A percentile compares a stretch with the other conserved stretches of the same genome.
phyloP scores from a whole-genome alignment of 2,797 vertebrate species.

The Dryobates pubescens region DNA sequence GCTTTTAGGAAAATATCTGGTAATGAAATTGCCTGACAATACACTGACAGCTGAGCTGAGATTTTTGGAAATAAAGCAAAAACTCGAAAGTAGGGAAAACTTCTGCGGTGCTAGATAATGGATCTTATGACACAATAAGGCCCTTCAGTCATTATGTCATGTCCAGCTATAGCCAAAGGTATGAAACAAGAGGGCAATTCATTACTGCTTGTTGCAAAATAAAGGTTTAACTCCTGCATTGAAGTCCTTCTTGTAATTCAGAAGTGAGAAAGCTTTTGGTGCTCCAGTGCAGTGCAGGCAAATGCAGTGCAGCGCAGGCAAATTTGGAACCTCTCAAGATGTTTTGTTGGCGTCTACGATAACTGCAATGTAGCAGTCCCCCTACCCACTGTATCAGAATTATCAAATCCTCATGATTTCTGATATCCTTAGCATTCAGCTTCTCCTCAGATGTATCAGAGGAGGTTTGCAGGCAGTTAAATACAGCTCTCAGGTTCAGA shows the following conservation, averaged over 20 bases:
- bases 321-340: not conserved
- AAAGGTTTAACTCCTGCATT: not conserved
- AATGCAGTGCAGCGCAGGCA: not conserved
- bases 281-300: not conserved
- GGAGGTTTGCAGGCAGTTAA: not conserved
- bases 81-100: not conserved
- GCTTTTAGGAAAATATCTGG: not conserved
- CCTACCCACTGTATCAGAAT: not conserved
- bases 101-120: not conserved
- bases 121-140: not conserved
- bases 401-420: not conserved
- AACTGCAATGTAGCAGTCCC: not conserved
- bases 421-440: rapidly evolving
- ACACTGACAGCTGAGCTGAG: not conserved
- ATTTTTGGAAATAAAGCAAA: not conserved
- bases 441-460: not conserved
- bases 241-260: not conserved
- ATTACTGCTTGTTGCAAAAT: not conserved
- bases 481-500: not conserved
- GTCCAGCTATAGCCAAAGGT: not conserved
- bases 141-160: not conserved
- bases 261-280: not conserved
- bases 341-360: not conserved
- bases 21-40: not conserved
- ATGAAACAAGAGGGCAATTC: not conserved